Percentiles rank a stretch among this genome's conserved stretches.
These are phyloP conservation scores for Todiramphus saurophagus DNA, from an alignment of 2,113 vertebrate species.

Conservation along the genomic window DNA sequence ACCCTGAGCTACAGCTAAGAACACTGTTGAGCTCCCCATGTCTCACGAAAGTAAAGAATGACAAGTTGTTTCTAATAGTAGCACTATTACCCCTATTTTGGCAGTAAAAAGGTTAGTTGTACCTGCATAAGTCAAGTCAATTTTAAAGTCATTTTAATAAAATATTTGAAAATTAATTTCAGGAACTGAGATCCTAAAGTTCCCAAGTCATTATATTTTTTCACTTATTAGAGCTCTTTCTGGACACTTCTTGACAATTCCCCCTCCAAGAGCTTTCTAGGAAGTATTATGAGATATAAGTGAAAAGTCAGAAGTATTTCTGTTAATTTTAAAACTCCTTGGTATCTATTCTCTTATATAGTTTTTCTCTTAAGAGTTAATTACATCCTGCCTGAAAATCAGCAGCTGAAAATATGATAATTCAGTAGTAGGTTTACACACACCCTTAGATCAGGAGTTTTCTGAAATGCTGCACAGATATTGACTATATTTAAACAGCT, in stretches of 20 bases:
- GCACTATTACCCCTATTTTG: neutral
- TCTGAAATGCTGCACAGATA: neutral
- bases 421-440: neutral
- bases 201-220: neutral
- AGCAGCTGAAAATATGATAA: neutral
- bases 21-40: neutral
- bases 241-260: neutral
- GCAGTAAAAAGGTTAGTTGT: neutral
- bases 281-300: neutral
- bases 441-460: neutral
- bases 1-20: neutral
- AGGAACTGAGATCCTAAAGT: neutral
- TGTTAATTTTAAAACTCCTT: neutral
- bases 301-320: neutral
- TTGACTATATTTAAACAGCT: slow-evolving; percentile 1
- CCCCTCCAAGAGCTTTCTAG: neutral
- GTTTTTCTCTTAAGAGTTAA: slow-evolving; percentile 8
- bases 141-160: neutral
- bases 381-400: neutral
- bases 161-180: neutral
- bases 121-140: neutral
- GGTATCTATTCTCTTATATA: neutral
- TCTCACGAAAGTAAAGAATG: neutral
- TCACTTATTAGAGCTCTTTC: neutral
- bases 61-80: neutral